phyloP scores from a whole-genome alignment of 2,888 invertebrate species.

The Hydraecia micacea region DNA sequence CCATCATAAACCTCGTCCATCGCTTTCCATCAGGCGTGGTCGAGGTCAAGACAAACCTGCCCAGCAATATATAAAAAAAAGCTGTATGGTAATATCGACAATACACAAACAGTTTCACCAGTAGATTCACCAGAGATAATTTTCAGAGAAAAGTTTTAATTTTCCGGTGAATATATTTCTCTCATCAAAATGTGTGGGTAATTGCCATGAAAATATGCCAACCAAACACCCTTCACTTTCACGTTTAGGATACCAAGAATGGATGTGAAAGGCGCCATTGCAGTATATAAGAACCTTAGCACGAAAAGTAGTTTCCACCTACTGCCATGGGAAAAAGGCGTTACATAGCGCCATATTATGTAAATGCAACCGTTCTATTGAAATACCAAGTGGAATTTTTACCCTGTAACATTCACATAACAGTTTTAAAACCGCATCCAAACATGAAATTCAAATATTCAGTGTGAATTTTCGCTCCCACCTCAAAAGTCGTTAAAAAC shows the following conservation, averaged over 20 bases:
- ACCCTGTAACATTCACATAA: slow-evolving; percentile 40
- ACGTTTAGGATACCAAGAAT: background rate
- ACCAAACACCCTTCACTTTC: background rate
- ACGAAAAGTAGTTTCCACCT: background rate
- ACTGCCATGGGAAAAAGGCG: background rate
- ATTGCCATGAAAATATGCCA: background rate
- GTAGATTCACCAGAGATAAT: background rate
- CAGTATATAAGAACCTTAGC: background rate
- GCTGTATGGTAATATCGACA: no score
- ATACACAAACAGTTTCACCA: background rate
- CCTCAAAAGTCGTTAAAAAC: slow-evolving; percentile 54
- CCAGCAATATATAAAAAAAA: background rate
- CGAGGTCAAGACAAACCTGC: background rate
- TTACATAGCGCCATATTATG: slow-evolving; percentile 24
- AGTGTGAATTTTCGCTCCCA: slow-evolving; percentile 48
- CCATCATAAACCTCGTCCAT: background rate
- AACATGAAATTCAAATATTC: slow-evolving; percentile 38
- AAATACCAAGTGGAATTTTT: slow-evolving; percentile 55
- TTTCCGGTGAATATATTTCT: background rate
- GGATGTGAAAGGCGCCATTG: background rate
- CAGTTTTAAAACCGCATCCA: slow-evolving; percentile 44
- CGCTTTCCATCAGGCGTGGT: background rate
- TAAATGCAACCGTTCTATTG: slow-evolving; percentile 41
- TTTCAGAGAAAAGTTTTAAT: background rate
- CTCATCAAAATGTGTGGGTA: background rate